A percentile compares a stretch with the other conserved stretches of the same genome.
These are phyloP conservation scores for Schizopygopsis malacanthus DNA, from an alignment of 2,797 vertebrate species.

Conservation along the genomic window DNA sequence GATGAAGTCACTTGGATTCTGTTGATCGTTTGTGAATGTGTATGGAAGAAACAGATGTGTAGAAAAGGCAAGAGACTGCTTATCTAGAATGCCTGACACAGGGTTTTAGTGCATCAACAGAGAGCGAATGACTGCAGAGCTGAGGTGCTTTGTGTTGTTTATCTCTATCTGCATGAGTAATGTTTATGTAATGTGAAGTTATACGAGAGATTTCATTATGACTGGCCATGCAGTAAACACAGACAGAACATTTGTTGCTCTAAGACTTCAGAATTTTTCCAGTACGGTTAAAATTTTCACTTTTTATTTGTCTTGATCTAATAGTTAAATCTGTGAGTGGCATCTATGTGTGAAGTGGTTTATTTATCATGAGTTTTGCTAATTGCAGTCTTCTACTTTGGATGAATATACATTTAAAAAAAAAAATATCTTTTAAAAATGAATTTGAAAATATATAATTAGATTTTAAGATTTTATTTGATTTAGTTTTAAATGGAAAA, in stretches of 20 bases:
- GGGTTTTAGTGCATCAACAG: constrained; percentile 11
- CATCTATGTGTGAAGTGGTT: neutral
- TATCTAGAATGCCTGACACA: constrained; percentile 40
- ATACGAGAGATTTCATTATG: neutral
- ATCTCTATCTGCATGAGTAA: constrained; percentile 3
- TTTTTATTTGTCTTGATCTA: neutral
- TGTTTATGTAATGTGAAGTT: constrained; percentile 21
- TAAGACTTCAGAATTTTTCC: neutral
- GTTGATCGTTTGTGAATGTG: constrained; percentile 53
- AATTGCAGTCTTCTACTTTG: neutral
- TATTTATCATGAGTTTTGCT: neutral
- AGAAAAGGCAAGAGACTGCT: neutral
- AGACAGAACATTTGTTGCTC: neutral
- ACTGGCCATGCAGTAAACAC: neutral
- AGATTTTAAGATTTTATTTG: neutral
- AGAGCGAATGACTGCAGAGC: constrained; percentile 10
- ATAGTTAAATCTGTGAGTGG: neutral
- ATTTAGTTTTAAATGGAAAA: neutral
- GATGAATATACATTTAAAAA: neutral
- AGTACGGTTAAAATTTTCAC: neutral
- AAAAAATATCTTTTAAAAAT: neutral
- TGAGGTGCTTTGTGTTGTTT: constrained; percentile 17
- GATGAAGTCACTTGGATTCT: constrained; percentile 60
- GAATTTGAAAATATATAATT: neutral
- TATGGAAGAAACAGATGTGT: constrained; percentile 27